Evolutionary conservation across 2,797 vertebrate genomes (phyloP).

Genomic region (Phrynocephalus forsythii): DNA sequence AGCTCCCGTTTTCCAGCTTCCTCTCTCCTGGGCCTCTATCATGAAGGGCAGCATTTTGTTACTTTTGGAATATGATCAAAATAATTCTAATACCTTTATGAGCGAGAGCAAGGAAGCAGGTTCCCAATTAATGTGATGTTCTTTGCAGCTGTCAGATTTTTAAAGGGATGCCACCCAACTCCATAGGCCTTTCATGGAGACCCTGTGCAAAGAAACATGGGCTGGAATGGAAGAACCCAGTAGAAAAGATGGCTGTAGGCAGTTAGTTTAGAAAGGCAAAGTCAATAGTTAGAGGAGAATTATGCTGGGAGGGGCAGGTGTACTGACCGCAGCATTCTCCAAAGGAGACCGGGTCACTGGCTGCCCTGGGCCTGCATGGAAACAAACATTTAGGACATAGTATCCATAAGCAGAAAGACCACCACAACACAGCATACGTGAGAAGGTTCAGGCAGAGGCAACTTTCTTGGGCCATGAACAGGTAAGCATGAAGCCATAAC

Average conservation of each 20-base stretch:
- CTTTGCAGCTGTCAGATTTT: not conserved
- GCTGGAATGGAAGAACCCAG: conserved; percentile 22
- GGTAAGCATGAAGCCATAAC: not conserved
- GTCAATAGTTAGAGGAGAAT: conserved; percentile 67
- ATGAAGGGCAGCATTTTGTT: not conserved
- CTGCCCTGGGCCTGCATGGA: conserved; percentile 81
- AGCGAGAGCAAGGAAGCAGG: not conserved
- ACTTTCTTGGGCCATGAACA: conserved; percentile 1
- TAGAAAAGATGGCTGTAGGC: conserved; percentile 54
- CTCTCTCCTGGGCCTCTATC: not conserved
- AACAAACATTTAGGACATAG: conserved; percentile 77
- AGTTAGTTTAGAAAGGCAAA: conserved; percentile 59
- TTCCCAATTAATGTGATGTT: not conserved
- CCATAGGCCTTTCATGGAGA: not conserved
- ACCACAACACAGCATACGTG: not conserved
- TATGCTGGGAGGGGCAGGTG: conserved; percentile 67
- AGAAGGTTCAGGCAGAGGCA: not conserved
- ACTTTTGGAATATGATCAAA: not conserved
- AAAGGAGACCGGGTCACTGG: conserved; percentile 79
- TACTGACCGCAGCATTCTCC: conserved; percentile 75
- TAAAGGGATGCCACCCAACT: not conserved
- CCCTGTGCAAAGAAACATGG: not conserved
- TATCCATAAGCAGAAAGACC: conserved; percentile 43
- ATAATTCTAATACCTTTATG: not conserved
- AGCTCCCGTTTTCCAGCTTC: not conserved